Conservation (phyloP, 2,797 vertebrate genomes). For the Urosaurus nigricauda region DNA sequence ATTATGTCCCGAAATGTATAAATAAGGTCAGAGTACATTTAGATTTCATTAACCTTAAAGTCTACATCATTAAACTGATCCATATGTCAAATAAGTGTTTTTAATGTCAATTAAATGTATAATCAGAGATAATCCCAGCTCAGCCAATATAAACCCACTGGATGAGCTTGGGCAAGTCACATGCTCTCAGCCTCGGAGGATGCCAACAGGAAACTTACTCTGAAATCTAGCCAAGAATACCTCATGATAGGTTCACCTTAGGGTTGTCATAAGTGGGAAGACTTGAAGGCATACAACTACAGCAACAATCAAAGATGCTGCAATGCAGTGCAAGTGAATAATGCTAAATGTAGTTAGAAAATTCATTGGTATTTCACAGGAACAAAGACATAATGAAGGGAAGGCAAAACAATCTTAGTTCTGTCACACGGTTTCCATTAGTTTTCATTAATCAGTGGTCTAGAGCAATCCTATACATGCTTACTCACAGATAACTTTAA, state of each 20-base stretch:
- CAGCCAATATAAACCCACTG: too few relatives aligned
- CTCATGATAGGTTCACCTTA: too few relatives aligned
- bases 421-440: background rate
- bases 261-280: too few relatives aligned
- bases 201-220: too few relatives aligned
- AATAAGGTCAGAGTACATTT: background rate
- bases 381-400: background rate
- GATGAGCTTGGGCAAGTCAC: too few relatives aligned
- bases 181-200: too few relatives aligned
- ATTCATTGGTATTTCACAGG: background rate
- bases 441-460: background rate
- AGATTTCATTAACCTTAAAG: slow-evolving; percentile 20
- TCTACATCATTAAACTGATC: background rate
- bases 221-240: too few relatives aligned
- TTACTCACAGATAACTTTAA: background rate
- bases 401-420: background rate
- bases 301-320: background rate
- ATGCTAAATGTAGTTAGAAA: background rate
- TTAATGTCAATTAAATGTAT: background rate
- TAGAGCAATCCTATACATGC: background rate
- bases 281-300: too few relatives aligned
- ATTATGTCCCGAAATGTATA: background rate
- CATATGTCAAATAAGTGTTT: background rate
- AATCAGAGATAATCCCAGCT: background rate
- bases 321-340: background rate